Percentiles rank a stretch among this genome's conserved stretches.
These are phyloP conservation scores for Sebastes reedi DNA, from an alignment of 2,797 vertebrate genomes.

Conservation along the genomic window DNA sequence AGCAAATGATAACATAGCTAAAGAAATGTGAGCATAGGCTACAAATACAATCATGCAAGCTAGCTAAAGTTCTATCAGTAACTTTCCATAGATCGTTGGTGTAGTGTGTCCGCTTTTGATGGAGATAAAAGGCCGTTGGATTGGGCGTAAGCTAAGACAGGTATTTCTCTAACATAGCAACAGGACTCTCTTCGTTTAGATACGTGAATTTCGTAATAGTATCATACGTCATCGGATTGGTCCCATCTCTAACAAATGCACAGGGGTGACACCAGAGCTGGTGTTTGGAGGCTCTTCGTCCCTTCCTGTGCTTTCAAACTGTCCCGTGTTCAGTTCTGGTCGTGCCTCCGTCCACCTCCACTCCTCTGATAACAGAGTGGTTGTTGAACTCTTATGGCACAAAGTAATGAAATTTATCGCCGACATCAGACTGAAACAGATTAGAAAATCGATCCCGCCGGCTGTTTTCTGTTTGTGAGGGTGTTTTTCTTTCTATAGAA, in stretches of 20 bases:
- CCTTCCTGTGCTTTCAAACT: not conserved
- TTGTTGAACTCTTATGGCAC: slow-evolving; percentile 26
- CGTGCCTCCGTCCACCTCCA: not conserved
- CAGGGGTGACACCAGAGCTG: not conserved
- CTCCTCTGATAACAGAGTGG: slow-evolving; percentile 14
- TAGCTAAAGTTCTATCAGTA: no score
- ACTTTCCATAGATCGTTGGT: no score
- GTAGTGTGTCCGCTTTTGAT: no score
- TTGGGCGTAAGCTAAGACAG: no score
- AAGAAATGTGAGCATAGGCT: no score
- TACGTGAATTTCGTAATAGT: not conserved
- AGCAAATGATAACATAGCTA: no score
- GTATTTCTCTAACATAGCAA: no score
- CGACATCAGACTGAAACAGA: slow-evolving; percentile 11
- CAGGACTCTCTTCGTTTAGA: not conserved
- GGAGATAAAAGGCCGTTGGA: no score
- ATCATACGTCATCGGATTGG: not conserved
- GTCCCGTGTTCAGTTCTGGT: not conserved
- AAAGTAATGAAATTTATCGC: slow-evolving; percentile 25
- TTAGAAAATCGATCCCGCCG: slow-evolving; percentile 25
- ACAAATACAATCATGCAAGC: no score
- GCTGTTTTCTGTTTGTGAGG: not conserved
- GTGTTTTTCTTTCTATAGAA: not conserved
- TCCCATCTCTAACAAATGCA: not conserved
- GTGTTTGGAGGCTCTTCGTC: not conserved